Evolutionary conservation across 2,113 vertebrate genomes (phyloP).

Genomic region (Mesembrinibis cayennensis): DNA sequence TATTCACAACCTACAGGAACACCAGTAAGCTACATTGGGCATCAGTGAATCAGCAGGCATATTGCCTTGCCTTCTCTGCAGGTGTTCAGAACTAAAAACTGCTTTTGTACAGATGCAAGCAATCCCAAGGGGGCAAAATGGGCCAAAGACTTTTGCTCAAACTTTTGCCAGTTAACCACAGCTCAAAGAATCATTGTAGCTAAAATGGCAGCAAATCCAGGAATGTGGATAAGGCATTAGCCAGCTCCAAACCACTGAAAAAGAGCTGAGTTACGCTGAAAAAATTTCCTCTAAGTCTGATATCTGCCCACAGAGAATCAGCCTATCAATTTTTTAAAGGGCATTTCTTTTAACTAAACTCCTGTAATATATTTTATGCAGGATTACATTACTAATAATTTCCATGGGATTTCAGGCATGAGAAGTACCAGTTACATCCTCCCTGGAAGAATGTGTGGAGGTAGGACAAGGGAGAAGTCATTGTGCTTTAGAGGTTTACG

Average conservation of each 20-base stretch:
- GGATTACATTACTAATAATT: conserved; percentile 4
- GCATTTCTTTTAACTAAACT: conserved; percentile 40
- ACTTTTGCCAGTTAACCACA: background rate
- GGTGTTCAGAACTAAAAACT: background rate
- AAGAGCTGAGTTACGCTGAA: background rate
- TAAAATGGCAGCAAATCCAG: background rate
- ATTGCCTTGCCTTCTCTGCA: background rate
- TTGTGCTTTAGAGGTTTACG: background rate
- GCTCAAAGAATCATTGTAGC: background rate
- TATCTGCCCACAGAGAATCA: background rate
- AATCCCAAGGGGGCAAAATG: background rate
- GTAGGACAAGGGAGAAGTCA: background rate
- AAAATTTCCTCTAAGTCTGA: background rate
- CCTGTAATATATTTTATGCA: conserved; percentile 11
- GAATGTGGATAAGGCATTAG: background rate
- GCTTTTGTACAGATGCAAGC: background rate
- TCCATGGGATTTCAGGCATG: background rate
- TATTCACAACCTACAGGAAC: background rate
- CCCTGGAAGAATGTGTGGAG: background rate
- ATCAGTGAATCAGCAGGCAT: background rate
- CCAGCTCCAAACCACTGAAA: background rate
- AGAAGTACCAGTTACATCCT: background rate
- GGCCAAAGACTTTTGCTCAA: background rate
- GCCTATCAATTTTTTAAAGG: conserved; percentile 15
- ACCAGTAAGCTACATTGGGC: background rate